phyloP scores from a whole-genome alignment of 2,113 vertebrate species.

The Ptychochromis oligacanthus region DNA sequence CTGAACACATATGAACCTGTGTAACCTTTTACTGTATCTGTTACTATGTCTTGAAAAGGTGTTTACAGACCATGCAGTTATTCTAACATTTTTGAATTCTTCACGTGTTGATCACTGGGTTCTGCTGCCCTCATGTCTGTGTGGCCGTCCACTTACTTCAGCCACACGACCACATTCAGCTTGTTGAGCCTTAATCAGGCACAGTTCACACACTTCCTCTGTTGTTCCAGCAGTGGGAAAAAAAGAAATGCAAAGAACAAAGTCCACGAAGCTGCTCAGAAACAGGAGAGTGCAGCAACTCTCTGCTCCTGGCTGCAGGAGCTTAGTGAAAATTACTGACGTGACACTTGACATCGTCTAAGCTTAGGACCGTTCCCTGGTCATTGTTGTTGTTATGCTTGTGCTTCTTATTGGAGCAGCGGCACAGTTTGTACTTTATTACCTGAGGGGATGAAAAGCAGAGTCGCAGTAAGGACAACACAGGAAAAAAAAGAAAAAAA shows the following conservation, averaged over 20 bases:
- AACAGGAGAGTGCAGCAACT: not conserved
- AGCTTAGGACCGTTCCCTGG: constrained; percentile 90
- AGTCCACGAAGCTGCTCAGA: constrained; percentile 19
- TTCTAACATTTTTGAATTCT: constrained; percentile 15
- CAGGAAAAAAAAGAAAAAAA: not conserved
- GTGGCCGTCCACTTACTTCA: not conserved
- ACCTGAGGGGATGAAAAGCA: constrained; percentile 79
- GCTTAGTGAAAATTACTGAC: constrained; percentile 86
- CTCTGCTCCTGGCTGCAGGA: not conserved
- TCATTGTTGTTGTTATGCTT: constrained; percentile 86
- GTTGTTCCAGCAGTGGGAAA: constrained; percentile 5
- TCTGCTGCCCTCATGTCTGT: not conserved
- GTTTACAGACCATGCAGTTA: constrained; percentile 58
- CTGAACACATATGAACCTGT: constrained; percentile 23
- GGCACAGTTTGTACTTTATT: constrained; percentile 92
- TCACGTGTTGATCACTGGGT: constrained; percentile 19
- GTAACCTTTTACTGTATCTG: constrained; percentile 19
- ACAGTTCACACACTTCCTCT: constrained; percentile 34
- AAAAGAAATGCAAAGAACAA: constrained; percentile 18
- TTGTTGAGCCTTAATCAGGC: constrained; percentile 10
- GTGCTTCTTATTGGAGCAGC: constrained; percentile 87
- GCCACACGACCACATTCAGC: not conserved
- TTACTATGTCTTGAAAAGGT: constrained; percentile 40
- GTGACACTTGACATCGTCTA: constrained; percentile 97
- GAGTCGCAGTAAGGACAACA: not conserved